These are phyloP conservation scores for Percina caprodes DNA, from an alignment of 2,113 vertebrate species.

Conservation along the genomic window DNA sequence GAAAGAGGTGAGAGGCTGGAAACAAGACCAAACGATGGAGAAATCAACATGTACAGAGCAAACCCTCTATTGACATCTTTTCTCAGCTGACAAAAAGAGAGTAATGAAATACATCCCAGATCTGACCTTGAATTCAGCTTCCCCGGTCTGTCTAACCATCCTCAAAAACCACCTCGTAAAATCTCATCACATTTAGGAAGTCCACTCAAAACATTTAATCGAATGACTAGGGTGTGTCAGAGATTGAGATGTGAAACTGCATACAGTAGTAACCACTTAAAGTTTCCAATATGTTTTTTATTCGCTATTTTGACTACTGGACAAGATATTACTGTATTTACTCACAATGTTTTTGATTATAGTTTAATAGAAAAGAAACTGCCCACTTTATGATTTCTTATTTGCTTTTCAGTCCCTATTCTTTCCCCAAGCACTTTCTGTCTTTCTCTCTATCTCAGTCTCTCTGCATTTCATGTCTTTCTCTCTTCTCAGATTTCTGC, in stretches of 20 bases:
- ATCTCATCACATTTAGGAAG: background rate
- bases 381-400: background rate
- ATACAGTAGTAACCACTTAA: background rate
- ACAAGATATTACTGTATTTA: background rate
- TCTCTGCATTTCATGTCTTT: background rate
- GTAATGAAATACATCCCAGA: background rate
- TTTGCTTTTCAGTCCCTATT: background rate
- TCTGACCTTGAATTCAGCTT: slow-evolving; percentile 41
- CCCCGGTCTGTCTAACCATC: background rate
- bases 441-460: background rate
- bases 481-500: slow-evolving; percentile 69
- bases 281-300: background rate
- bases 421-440: background rate
- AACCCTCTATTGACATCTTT: background rate
- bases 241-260: slow-evolving; percentile 5
- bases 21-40: background rate
- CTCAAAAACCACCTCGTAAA: slow-evolving; percentile 19
- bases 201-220: background rate
- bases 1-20: background rate
- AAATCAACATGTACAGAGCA: background rate
- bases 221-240: background rate
- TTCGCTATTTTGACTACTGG: background rate
- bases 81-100: slow-evolving; percentile 13
- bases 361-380: background rate
- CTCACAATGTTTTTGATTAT: background rate